phyloP scores from a whole-genome alignment of 1,140 invertebrate species.

The Drosophila obscura region DNA sequence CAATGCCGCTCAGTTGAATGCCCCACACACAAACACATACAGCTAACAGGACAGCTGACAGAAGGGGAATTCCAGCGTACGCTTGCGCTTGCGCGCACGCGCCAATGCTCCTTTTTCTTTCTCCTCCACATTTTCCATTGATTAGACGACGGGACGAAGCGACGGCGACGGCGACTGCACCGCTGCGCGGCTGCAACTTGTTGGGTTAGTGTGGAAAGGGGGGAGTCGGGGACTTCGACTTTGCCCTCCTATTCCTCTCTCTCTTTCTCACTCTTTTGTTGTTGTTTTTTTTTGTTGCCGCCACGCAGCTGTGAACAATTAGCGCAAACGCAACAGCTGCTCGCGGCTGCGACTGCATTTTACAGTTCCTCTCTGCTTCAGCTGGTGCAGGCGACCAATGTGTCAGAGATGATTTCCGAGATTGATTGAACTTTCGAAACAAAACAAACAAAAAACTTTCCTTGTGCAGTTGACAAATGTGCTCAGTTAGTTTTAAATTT shows the following conservation, averaged over 20 bases:
- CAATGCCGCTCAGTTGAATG: slow-evolving; percentile 48
- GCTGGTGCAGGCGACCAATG: not conserved
- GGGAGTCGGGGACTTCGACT: not conserved
- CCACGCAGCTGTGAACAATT: slow-evolving; percentile 76
- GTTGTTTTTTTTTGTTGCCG: slow-evolving; percentile 23
- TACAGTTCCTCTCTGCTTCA: slow-evolving; percentile 8
- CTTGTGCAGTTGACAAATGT: slow-evolving; percentile 25
- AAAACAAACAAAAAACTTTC: too few relatives aligned
- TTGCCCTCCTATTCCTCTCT: slow-evolving; percentile 2
- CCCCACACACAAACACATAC: slow-evolving; percentile 30
- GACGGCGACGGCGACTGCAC: not conserved
- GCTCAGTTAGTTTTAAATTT: not conserved
- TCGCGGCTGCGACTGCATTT: slow-evolving; percentile 20
- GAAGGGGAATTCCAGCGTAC: slow-evolving; percentile 2
- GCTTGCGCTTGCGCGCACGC: slow-evolving; percentile 62
- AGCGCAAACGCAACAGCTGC: slow-evolving; percentile 64
- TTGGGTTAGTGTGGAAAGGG: slow-evolving; percentile 24
- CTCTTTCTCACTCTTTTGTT: slow-evolving; percentile 2
- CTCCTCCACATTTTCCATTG: slow-evolving; percentile 2
- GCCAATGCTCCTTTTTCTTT: slow-evolving; percentile 40
- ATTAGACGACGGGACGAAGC: not conserved
- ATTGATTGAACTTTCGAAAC: too few relatives aligned
- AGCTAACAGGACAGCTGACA: slow-evolving; percentile 44
- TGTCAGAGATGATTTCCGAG: not conserved
- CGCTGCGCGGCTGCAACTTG: slow-evolving; percentile 32